Evolutionary conservation across 2,113 vertebrate species (phyloP), one percentile per base, ranked within the genome.

Genomic region (Tetrao urogallus): DNA sequence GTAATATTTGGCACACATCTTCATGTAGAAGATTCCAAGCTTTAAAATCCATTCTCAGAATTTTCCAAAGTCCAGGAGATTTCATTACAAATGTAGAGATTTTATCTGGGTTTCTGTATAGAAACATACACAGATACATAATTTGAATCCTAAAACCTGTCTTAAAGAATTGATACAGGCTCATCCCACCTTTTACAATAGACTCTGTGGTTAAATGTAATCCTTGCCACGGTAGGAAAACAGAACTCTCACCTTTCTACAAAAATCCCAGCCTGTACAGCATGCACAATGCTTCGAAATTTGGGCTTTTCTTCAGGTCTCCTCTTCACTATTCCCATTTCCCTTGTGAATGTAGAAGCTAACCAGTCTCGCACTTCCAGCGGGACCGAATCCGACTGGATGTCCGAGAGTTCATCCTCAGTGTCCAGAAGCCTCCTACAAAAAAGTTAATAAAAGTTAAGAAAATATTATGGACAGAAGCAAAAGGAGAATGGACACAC

Each of bases 231-330:
- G 54, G 30, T 6, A 57, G 52, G 27, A 64, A 80, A 93, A 57
- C 10, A 63, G 54, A 52, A 3, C 2, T 63, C 93, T 95, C 96
- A 99, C 98, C 98, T 98, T 96, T 99, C 98, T 48, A 99, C 99
- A 97, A 99, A 99, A 97, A 99, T 99, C 36, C 99, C 99, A 79
- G 99, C 99, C 92, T 99, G 99, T 63, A 99, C 99, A 42, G 99
- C 99, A 1, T 99, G 99, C 17, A 99, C 99, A 47, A 99, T 99
- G 97, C 98, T 99, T 81, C 99, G 98, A 97, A 99, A 99, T 97
- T 98, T 98, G 10, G 99, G 99, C 86, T 99, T 99, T 96, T 99
- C 99, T 92, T 99, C 99, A 0, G 98, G 98, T 45, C 98, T 98
- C 38, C 99, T 98, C 95, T 98, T 98, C 48, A 97, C 98, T 97